These are phyloP conservation scores for Tringa solitaria DNA, from an alignment of 2,113 vertebrate genomes.

Conservation along the genomic window DNA sequence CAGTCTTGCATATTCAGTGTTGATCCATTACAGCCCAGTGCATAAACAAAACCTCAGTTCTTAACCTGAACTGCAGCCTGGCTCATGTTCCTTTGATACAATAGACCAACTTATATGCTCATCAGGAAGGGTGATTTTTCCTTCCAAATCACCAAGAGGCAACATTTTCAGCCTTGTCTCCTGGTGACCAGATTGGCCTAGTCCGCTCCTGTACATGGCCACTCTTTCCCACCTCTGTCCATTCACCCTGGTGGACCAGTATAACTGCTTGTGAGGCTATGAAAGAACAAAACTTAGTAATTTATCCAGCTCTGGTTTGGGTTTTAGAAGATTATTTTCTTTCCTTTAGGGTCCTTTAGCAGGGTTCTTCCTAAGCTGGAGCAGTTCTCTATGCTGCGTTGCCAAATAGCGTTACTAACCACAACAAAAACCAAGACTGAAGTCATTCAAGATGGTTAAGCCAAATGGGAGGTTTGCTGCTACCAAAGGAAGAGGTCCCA, in stretches of 20 bases:
- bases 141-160: not conserved
- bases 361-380: not conserved
- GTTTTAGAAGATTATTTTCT: not conserved
- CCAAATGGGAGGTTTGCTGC: not conserved
- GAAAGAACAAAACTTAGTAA: not conserved
- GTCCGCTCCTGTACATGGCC: fast-evolving
- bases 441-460: not conserved
- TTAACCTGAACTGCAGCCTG: not conserved
- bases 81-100: not conserved
- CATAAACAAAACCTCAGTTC: not conserved
- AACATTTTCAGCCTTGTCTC: not conserved
- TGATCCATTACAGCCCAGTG: not conserved
- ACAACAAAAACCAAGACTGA: not conserved
- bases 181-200: not conserved
- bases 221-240: not conserved
- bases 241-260: not conserved
- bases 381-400: not conserved
- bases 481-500: not conserved
- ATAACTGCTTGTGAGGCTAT: not conserved
- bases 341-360: not conserved
- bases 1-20: not conserved
- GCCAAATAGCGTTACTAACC: not conserved
- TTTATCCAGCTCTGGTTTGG: not conserved
- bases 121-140: not conserved
- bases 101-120: not conserved